Conservation (phyloP, 2,888 invertebrate species). For the Perizoma flavofasciatum region DNA sequence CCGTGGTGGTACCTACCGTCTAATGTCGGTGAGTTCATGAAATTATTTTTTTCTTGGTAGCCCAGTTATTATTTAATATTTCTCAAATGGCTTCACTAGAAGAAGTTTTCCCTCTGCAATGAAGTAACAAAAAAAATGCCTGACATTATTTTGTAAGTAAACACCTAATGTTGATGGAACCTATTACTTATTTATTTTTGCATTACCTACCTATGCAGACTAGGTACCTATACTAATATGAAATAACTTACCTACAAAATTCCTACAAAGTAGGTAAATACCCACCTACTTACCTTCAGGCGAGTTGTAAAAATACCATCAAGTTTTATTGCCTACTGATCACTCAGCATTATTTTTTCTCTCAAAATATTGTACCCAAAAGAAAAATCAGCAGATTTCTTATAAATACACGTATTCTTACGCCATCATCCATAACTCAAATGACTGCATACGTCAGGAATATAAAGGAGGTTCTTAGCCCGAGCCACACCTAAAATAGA, state of each 20-base stretch:
- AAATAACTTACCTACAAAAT: too few species aligned
- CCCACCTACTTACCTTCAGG: slow-evolving; percentile 1
- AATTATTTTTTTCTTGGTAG: slow-evolving; percentile 35
- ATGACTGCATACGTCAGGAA: slow-evolving; percentile 80
- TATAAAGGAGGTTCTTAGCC: slow-evolving; percentile 77
- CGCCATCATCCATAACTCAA: slow-evolving; percentile 79
- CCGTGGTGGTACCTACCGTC: slow-evolving; percentile 37
- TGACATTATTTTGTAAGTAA: too few species aligned
- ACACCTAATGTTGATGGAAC: too few species aligned
- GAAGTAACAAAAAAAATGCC: neutral
- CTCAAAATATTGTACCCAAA: slow-evolving; percentile 54
- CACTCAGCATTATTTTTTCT: slow-evolving; percentile 53
- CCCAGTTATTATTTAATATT: slow-evolving; percentile 27
- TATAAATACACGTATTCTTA: slow-evolving; percentile 71
- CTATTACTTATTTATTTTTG: too few species aligned
- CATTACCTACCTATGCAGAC: too few species aligned
- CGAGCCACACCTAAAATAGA: slow-evolving; percentile 75
- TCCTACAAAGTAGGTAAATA: too few species aligned
- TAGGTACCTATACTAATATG: too few species aligned
- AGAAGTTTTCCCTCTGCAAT: slow-evolving; percentile 29
- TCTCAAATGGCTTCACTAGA: slow-evolving; percentile 33
- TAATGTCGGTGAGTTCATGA: slow-evolving; percentile 39
- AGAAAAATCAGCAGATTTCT: slow-evolving; percentile 67
- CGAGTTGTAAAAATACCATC: slow-evolving; percentile 24
- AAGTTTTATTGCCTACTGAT: slow-evolving; percentile 43